These are phyloP conservation scores for Microcebus ravelobensis DNA, from an alignment of 2,113 vertebrate species.

Conservation along the genomic window DNA sequence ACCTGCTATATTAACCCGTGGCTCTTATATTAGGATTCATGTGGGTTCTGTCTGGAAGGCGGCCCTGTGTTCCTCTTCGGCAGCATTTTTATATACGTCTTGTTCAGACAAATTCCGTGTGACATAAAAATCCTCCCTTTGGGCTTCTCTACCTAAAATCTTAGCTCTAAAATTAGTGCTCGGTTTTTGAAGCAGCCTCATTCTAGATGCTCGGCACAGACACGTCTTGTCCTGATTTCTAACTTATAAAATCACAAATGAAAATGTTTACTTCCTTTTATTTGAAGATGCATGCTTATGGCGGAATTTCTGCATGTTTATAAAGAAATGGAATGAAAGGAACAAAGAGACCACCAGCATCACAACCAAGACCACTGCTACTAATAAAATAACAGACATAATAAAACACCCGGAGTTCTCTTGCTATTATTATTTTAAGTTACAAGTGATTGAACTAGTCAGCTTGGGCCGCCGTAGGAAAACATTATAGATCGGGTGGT, in stretches of 20 bases:
- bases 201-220: not conserved
- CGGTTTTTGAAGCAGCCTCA: not conserved
- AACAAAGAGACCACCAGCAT: not conserved
- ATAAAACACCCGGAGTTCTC: not conserved
- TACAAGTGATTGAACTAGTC: not conserved
- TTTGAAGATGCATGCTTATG: not conserved
- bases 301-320: not conserved
- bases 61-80: accelerated
- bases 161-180: not conserved
- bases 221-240: not conserved
- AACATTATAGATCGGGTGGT: accelerated
- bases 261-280: not conserved
- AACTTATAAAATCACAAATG: not conserved
- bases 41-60: not conserved
- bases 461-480: not conserved
- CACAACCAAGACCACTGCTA: accelerated
- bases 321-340: not conserved
- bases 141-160: not conserved
- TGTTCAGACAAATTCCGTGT: not conserved
- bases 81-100: not conserved
- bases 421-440: not conserved
- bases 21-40: not conserved
- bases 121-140: not conserved
- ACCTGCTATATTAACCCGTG: not conserved
- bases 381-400: not conserved